Percentiles rank a stretch among this genome's conserved stretches.
Evolutionary conservation across 23 tunicate species (phyloP).

Genomic region (Phallusia fumigata): DNA sequence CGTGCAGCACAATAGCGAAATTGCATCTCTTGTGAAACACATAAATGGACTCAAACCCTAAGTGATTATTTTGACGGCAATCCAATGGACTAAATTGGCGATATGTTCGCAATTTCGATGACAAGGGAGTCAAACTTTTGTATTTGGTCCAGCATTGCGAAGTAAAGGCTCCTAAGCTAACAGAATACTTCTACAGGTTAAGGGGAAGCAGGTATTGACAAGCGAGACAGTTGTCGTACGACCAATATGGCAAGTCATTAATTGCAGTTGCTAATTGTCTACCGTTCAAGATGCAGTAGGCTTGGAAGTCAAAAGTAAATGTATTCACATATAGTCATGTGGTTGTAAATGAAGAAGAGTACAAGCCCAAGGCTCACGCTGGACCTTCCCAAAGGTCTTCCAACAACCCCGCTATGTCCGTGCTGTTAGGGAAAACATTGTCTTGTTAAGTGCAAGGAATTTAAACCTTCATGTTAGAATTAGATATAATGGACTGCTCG

Average conservation of each 20-base stretch:
- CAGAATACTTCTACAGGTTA: not conserved
- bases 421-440: not conserved
- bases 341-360: not conserved
- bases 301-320: too few species aligned
- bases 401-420: not conserved
- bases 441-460: not conserved
- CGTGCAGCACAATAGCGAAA: not conserved
- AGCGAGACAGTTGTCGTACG: not conserved
- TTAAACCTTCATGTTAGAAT: too few species aligned
- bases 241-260: not conserved
- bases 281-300: constrained; percentile 4
- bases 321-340: too few species aligned
- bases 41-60: not conserved
- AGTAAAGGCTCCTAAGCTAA: not conserved
- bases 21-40: constrained; percentile 9
- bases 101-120: constrained; percentile 1
- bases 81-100: not conserved
- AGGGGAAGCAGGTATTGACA: not conserved
- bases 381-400: not conserved
- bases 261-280: not conserved
- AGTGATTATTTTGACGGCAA: not conserved
- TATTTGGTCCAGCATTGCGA: not conserved
- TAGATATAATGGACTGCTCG: too few species aligned
- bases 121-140: not conserved
- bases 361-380: not conserved